These are phyloP conservation scores for Caenorhabditis sp. DNA, from an alignment of 2,888 invertebrate genomes.

Conservation along the genomic window DNA sequence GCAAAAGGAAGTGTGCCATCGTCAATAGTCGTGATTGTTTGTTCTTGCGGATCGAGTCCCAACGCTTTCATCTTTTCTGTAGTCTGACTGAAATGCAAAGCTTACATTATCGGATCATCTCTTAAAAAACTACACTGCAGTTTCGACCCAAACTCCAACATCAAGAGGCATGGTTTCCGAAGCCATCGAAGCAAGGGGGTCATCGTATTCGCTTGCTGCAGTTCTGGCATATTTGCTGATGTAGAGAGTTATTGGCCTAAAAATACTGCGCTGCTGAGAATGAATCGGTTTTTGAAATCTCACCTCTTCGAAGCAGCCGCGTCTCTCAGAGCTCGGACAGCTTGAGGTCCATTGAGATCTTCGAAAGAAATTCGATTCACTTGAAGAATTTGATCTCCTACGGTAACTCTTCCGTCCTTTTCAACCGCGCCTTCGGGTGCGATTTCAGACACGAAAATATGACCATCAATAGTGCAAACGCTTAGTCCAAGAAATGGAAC, in stretches of 20 bases:
- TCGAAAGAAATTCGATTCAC: slow-evolving; percentile 79
- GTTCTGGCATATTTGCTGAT: slow-evolving; percentile 71
- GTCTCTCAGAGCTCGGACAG: slow-evolving; percentile 70
- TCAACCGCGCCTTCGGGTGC: slow-evolving; percentile 74
- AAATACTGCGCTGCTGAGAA: slow-evolving; percentile 27
- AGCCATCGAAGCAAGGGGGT: slow-evolving; percentile 75
- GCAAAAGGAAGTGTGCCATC: slow-evolving; percentile 68
- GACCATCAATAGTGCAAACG: slow-evolving; percentile 77
- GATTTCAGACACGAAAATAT: slow-evolving; percentile 77
- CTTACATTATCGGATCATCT: no score
- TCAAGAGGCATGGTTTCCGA: slow-evolving; percentile 80
- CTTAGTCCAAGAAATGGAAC: slow-evolving; percentile 74
- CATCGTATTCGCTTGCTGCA: slow-evolving; percentile 69
- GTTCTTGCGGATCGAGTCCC: slow-evolving; percentile 63
- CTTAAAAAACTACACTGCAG: slow-evolving; percentile 61
- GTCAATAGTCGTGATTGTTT: slow-evolving; percentile 67
- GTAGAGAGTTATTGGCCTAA: slow-evolving; percentile 75
- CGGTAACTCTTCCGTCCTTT: slow-evolving; percentile 74
- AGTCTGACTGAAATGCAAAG: slow-evolving; percentile 55
- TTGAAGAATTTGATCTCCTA: slow-evolving; percentile 81
- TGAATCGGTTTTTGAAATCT: background rate
- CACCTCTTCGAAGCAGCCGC: slow-evolving; percentile 70
- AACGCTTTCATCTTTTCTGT: slow-evolving; percentile 64
- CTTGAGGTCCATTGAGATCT: slow-evolving; percentile 74
- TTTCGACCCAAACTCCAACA: slow-evolving; percentile 71